phyloP scores from a whole-genome alignment of 2,113 vertebrate species.

The Spilogale gracilis region DNA sequence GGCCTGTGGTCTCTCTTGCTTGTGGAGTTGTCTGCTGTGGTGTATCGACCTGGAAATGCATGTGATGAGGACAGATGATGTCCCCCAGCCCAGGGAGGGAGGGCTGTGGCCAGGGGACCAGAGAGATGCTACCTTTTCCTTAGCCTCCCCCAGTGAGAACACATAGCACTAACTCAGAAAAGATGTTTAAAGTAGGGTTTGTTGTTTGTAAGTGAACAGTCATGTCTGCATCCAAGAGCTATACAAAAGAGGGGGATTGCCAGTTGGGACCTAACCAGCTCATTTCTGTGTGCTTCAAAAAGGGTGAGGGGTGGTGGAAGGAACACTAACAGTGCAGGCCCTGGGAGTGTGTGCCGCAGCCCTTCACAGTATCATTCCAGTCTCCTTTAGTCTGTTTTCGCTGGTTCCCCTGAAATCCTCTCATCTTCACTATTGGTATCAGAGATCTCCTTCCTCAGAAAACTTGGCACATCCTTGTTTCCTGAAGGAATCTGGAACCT shows the following conservation, averaged over 20 bases:
- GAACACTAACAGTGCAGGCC: not conserved
- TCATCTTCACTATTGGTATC: not conserved
- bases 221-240: not conserved
- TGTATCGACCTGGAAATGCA: not conserved
- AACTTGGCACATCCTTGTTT: not conserved
- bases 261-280: not conserved
- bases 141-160: not conserved
- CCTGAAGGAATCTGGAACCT: not conserved
- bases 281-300: not conserved
- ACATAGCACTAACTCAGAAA: not conserved
- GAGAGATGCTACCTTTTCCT: not conserved
- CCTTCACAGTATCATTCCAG: no score
- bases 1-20: not conserved
- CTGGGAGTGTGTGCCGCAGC: not conserved
- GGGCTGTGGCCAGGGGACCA: accelerated
- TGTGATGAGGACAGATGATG: not conserved
- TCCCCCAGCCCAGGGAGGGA: not conserved
- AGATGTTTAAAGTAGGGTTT: not conserved
- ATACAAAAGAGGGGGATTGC: not conserved
- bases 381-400: not conserved
- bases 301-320: not conserved
- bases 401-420: not conserved
- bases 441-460: not conserved
- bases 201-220: not conserved
- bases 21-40: not conserved